These are phyloP conservation scores for Lycopodina hypogea DNA, from an alignment of 37 sponge, comb jelly and placozoan genomes.

Conservation along the genomic window DNA sequence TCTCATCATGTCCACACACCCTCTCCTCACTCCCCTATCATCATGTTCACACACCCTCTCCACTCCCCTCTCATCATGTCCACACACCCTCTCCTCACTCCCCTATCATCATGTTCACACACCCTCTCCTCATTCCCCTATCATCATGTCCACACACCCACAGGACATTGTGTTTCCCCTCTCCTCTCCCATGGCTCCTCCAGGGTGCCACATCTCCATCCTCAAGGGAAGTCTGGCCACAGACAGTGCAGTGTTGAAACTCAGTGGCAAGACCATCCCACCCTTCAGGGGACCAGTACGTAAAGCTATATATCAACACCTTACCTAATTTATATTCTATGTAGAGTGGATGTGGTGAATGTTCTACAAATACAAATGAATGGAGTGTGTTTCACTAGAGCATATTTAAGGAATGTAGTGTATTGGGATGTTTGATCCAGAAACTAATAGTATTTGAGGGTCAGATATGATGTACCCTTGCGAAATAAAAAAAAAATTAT, in stretches of 20 bases:
- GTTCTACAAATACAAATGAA: too few species aligned
- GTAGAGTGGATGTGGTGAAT: too few species aligned
- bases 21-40: too few species aligned
- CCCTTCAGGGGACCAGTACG: constrained; percentile 69
- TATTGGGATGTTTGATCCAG: too few species aligned
- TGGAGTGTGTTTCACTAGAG: too few species aligned
- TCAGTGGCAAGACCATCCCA: constrained; percentile 68
- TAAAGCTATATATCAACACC: background rate
- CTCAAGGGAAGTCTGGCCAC: constrained; percentile 45
- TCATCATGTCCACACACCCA: background rate
- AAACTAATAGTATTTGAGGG: too few species aligned
- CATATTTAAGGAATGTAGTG: too few species aligned
- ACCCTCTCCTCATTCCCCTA: too few species aligned
- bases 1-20: too few species aligned
- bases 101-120: background rate
- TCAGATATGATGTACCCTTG: too few species aligned
- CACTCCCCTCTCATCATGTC: background rate
- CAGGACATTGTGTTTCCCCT: constrained; percentile 58
- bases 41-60: background rate
- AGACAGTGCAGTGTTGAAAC: constrained; percentile 74
- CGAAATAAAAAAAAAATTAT: too few species aligned
- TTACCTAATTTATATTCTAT: background rate
- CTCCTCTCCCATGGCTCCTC: constrained; percentile 36
- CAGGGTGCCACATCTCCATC: constrained; percentile 58
- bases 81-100: background rate